Evolutionary conservation across 2,888 invertebrate genomes (phyloP).

Genomic region (Chymomyza procnemis): DNA sequence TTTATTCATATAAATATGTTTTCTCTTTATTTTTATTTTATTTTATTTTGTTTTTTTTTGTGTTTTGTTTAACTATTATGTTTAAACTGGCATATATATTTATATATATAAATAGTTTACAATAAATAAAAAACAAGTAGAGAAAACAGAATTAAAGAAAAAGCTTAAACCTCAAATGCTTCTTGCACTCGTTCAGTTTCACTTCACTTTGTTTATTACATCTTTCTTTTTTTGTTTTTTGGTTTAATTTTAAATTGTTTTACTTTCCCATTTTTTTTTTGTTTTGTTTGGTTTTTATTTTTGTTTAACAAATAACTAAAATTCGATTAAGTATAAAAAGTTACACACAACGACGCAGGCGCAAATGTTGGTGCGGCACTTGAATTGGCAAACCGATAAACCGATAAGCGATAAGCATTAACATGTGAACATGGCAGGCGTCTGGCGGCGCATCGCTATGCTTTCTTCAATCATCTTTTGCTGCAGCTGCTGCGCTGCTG

Average conservation of each 20-base stretch:
- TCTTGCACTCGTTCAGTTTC: constrained; percentile 14
- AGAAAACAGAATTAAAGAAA: constrained; percentile 23
- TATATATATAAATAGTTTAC: constrained; percentile 42
- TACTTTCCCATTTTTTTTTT: constrained; percentile 2
- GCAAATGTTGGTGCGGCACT: constrained; percentile 33
- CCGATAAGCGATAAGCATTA: not conserved
- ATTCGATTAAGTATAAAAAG: constrained; percentile 57
- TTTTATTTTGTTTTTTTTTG: constrained; percentile 39
- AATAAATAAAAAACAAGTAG: constrained; percentile 44
- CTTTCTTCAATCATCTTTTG: no score
- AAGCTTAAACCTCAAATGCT: constrained; percentile 35
- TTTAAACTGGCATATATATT: not conserved
- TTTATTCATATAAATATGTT: constrained; percentile 43
- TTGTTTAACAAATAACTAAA: constrained; percentile 58
- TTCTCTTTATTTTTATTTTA: constrained; percentile 47
- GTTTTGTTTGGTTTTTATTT: constrained; percentile 4
- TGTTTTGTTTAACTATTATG: constrained; percentile 16
- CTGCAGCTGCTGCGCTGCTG: no score
- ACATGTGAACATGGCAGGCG: not conserved
- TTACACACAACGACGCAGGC: constrained; percentile 47
- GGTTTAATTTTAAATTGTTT: constrained; percentile 3
- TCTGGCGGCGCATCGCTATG: not conserved
- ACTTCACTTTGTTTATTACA: constrained; percentile 24
- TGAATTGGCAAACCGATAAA: not conserved
- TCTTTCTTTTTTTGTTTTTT: constrained; percentile 2